Conservation (phyloP, 2,797 vertebrate genomes). For the Tragopan temminckii region DNA sequence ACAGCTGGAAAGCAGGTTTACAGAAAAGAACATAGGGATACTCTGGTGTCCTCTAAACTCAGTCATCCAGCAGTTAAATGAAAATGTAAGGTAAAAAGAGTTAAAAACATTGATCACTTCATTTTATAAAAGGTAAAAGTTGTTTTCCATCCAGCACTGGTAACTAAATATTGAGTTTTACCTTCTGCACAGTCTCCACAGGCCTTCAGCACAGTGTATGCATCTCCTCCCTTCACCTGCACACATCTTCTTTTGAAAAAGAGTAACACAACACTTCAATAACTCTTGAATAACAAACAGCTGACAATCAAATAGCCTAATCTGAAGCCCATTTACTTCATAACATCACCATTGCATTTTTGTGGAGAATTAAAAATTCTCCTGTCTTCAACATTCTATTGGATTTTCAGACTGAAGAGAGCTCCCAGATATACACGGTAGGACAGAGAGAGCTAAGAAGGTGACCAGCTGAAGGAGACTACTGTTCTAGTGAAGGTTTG, state of each 20-base stretch:
- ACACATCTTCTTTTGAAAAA: neutral
- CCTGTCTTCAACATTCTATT: neutral
- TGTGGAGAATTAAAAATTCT: neutral
- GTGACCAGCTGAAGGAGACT: neutral
- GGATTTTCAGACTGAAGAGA: neutral
- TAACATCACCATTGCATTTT: neutral
- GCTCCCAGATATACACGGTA: neutral
- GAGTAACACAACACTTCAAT: neutral
- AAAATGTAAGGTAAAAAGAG: neutral
- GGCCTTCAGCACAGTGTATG: neutral
- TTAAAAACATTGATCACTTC: neutral
- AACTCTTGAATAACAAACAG: neutral
- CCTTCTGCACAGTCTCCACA: neutral
- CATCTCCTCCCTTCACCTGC: neutral
- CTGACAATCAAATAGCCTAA: neutral
- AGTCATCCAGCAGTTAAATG: neutral
- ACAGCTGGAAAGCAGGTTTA: neutral
- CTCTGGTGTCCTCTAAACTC: neutral
- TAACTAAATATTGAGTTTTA: neutral
- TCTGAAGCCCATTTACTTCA: neutral
- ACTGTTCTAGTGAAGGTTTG: neutral
- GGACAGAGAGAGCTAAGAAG: neutral
- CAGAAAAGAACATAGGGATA: neutral
- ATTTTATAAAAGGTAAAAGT: neutral
- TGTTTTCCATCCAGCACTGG: neutral